These are phyloP conservation scores for Epizoanthus scotinus DNA, from an alignment of 92 coral and sea anemone species.

Conservation along the genomic window DNA sequence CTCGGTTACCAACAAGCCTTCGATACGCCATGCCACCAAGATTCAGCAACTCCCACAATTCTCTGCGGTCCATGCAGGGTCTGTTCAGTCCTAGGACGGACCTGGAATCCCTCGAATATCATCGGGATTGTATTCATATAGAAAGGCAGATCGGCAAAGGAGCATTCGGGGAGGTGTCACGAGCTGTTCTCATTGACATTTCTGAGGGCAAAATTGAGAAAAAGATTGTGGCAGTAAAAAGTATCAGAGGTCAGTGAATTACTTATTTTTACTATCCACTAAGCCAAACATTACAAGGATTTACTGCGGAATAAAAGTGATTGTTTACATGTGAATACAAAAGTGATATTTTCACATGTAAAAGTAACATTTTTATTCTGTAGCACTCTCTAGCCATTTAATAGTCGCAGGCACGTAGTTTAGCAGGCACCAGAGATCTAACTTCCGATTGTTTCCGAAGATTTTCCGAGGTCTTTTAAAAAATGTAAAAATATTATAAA, in stretches of 20 bases:
- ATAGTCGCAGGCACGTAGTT: too few species aligned
- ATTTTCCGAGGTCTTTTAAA: too few species aligned
- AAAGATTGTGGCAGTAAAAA: slow-evolving; percentile 27
- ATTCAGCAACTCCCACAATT: slow-evolving; percentile 30
- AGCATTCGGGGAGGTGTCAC: slow-evolving; percentile 35
- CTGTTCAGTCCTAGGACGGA: slow-evolving; percentile 25
- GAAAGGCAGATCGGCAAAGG: slow-evolving; percentile 37
- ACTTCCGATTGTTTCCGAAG: too few species aligned
- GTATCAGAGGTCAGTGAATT: slow-evolving; percentile 22
- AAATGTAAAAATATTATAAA: too few species aligned
- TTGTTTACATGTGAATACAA: too few species aligned
- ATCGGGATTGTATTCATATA: slow-evolving; percentile 39
- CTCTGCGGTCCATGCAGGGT: slow-evolving; percentile 30
- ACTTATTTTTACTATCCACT: too few species aligned
- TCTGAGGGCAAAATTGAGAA: slow-evolving; percentile 30
- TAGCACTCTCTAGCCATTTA: too few species aligned
- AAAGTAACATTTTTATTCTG: too few species aligned
- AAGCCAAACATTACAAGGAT: too few species aligned
- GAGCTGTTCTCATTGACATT: slow-evolving; percentile 35
- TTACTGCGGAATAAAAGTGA: too few species aligned
- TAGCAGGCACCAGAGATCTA: too few species aligned
- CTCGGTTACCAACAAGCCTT: slow-evolving; percentile 7
- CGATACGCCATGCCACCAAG: slow-evolving; percentile 37
- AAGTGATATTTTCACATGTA: too few species aligned
- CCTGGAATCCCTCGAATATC: slow-evolving; percentile 22